Percentiles rank a stretch among this genome's conserved stretches.
phyloP scores from a whole-genome alignment of 1,140 invertebrate genomes.

The Drosophila prosaltans region DNA sequence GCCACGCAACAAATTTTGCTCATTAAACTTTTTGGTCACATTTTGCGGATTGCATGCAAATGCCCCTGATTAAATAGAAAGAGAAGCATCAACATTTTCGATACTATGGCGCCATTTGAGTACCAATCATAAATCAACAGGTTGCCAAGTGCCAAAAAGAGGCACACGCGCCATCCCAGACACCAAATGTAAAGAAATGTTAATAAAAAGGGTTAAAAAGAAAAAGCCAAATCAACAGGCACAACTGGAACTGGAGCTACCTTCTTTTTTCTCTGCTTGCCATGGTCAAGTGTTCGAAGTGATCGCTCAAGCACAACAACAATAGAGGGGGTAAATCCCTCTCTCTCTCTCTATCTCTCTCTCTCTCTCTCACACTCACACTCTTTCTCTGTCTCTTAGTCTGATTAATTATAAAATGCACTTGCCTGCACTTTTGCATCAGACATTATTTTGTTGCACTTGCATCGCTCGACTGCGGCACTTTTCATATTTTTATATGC shows the following conservation, averaged over 20 bases:
- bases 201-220: no score
- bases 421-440: constrained; percentile 18
- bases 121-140: constrained; percentile 67
- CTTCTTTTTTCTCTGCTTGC: neutral
- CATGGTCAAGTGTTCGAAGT: neutral
- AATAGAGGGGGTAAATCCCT: neutral
- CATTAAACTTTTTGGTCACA: constrained; percentile 71
- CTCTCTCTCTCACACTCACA: no score
- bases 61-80: constrained; percentile 60
- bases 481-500: constrained; percentile 80
- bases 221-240: no score
- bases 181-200: neutral
- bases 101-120: constrained; percentile 35
- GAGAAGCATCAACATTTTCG: constrained; percentile 11
- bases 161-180: constrained; percentile 1
- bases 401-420: constrained; percentile 77
- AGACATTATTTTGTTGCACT: constrained; percentile 29
- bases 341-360: no score
- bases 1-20: constrained; percentile 56
- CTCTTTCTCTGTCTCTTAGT: constrained; percentile 12
- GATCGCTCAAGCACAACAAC: constrained; percentile 5
- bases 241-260: neutral
- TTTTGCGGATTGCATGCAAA: constrained; percentile 72
- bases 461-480: constrained; percentile 47
- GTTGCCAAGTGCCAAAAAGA: constrained; percentile 22